These are phyloP conservation scores for Elymnias hypermnestra DNA, from an alignment of 1,140 invertebrate genomes.

Conservation along the genomic window DNA sequence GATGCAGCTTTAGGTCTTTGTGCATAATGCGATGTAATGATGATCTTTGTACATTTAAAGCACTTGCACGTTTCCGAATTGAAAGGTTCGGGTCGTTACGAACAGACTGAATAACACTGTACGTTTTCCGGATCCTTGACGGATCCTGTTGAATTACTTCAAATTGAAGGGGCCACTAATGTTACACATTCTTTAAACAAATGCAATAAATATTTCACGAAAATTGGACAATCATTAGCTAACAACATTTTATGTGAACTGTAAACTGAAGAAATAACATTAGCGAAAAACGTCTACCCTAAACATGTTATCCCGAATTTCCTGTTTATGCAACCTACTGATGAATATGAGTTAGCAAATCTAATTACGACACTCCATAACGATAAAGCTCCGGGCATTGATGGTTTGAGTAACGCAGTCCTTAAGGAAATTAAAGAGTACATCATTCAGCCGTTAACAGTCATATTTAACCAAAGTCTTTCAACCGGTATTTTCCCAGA, in stretches of 20 bases:
- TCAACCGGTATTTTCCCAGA: constrained; percentile 10
- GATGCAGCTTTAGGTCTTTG: no score
- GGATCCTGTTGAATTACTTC: no score
- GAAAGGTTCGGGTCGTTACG: no score
- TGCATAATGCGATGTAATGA: no score
- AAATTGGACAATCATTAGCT: constrained; percentile 18
- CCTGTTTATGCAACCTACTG: constrained; percentile 19
- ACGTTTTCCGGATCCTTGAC: no score
- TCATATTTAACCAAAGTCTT: constrained; percentile 20
- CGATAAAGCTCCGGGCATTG: constrained; percentile 15
- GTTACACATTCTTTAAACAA: constrained; percentile 4
- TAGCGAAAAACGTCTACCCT: not conserved
- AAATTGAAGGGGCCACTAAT: no score
- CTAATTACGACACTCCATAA: constrained; percentile 12
- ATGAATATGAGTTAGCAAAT: constrained; percentile 11
- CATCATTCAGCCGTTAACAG: constrained; percentile 11
- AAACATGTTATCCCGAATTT: not conserved
- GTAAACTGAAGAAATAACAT: constrained; percentile 8
- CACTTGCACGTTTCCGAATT: no score
- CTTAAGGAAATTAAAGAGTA: constrained; percentile 18
- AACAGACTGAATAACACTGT: no score
- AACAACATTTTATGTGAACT: constrained; percentile 13
- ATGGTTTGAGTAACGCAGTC: constrained; percentile 10
- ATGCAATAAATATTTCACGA: constrained; percentile 19
- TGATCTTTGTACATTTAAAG: no score